Conservation (phyloP, 2,797 vertebrate genomes). For the Serranus cabrilla region DNA sequence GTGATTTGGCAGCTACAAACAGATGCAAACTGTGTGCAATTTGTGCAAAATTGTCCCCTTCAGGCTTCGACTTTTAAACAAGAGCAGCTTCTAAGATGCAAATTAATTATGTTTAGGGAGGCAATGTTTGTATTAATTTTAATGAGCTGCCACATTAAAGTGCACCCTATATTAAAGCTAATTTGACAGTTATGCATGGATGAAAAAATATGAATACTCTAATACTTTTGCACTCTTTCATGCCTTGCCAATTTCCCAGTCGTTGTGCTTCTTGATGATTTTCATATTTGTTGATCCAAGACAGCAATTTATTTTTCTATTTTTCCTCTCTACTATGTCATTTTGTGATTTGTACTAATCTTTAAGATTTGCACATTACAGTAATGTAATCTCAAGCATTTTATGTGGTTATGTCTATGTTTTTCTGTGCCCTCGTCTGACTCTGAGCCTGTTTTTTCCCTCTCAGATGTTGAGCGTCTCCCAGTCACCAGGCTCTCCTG, state of each 20-base stretch:
- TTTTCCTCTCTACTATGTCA: conserved; percentile 1
- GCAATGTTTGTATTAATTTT: conserved; percentile 62
- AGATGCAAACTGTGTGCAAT: conserved; percentile 50
- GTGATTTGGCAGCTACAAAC: conserved; percentile 43
- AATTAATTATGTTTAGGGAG: conserved; percentile 68
- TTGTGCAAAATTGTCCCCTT: conserved; percentile 56
- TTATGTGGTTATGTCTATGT: conserved; percentile 5
- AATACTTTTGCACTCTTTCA: conserved; percentile 40
- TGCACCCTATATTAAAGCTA: conserved; percentile 54
- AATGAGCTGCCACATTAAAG: conserved; percentile 67
- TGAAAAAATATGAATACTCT: conserved; percentile 27
- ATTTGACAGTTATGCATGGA: conserved; percentile 48
- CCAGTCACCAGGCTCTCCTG: conserved; percentile 86
- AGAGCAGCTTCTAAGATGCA: conserved; percentile 50
- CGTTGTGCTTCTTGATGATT: conserved; percentile 9
- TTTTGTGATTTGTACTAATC: conserved; percentile 18
- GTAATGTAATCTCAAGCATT: neutral
- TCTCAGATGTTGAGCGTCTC: conserved; percentile 92
- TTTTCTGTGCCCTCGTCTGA: conserved; percentile 10
- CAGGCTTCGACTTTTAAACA: conserved; percentile 45
- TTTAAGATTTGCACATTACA: conserved; percentile 24
- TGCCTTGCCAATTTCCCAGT: conserved; percentile 34
- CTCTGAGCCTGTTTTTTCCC: conserved; percentile 22
- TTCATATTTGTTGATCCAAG: conserved; percentile 27
- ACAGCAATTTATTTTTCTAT: conserved; percentile 21